Evolutionary conservation across 2,797 vertebrate species (phyloP), one percentile per base, ranked within the genome.

Genomic region (Ptychobarbus kaznakovi): DNA sequence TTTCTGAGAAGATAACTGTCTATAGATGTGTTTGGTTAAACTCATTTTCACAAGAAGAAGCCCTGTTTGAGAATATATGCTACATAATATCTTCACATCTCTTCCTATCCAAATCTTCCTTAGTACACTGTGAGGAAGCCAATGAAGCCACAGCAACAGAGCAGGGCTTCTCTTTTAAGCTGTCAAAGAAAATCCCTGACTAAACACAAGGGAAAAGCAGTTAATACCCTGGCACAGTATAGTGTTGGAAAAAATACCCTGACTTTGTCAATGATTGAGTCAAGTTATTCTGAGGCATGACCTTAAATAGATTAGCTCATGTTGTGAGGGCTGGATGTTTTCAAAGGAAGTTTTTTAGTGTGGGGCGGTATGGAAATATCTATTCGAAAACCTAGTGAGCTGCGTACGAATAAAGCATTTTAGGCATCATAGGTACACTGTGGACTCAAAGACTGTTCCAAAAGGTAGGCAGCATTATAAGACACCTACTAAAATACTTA

Each of bases 111-210:
- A 84, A 82, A 88, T 58, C 74, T 80, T 66, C 65, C 15, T 66
- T n/a, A 56, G 38, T 58, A 81, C 75, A 80, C 80, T 83, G 79
- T 46, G 49, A 86, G 77, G 86, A 77, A 75, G 86, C 82, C 76
- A 73, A 83, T 81, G 85, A 84, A 81, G 63, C 61, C 56, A 44
- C 75, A 53, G 82, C 74, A 83, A 87, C 80, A 38, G 81, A 77
- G 28, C 12, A n/a, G 68, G 69, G 56, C 72, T 89, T 72, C 82
- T 83, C 87, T 89, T 87, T 88, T 61, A 83, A 85, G 79, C 81
- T 89, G 81, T 88, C 87, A 88, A 81, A 87, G 83, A 86, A 87
- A 88, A 89, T 86, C 88, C 83, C 70, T 80, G 83, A 88, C 87
- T 89, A 82, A 83, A 90, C 85, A 82, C 86, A 32, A 42, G 77